phyloP scores from a whole-genome alignment of 2,113 vertebrate genomes.

The Nipponia nippon region DNA sequence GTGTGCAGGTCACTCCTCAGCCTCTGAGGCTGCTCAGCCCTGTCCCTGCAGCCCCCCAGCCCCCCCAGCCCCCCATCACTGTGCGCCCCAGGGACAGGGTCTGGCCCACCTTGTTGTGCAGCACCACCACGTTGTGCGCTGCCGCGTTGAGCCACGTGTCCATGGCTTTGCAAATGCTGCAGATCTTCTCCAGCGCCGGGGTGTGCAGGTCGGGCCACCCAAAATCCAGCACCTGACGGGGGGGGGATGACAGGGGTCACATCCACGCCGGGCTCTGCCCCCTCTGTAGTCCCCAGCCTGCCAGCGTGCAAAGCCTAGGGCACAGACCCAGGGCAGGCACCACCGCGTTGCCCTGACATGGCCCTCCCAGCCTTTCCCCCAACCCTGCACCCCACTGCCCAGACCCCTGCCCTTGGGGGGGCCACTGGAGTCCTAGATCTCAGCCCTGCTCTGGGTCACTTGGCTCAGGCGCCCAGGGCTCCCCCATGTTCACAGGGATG shows the following conservation, averaged over 20 bases:
- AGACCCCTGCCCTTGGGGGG: neutral
- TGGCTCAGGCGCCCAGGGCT: neutral
- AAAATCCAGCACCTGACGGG: slow-evolving; percentile 89
- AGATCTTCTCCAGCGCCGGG: slow-evolving; percentile 95
- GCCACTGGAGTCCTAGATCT: rapidly evolving
- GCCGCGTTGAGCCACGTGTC: slow-evolving; percentile 93
- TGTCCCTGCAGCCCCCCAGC: rapidly evolving
- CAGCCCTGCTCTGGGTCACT: neutral
- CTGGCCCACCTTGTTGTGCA: slow-evolving; percentile 91
- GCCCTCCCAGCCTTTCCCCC: neutral
- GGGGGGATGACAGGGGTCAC: neutral
- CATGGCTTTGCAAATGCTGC: slow-evolving; percentile 98
- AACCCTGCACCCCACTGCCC: neutral
- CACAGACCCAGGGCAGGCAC: rapidly evolving
- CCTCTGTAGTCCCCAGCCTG: neutral
- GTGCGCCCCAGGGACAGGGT: rapidly evolving
- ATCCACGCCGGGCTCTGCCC: neutral
- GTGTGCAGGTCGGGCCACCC: slow-evolving; percentile 97
- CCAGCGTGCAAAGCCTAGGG: neutral
- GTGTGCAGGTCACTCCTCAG: slow-evolving; percentile 97
- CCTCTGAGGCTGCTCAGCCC: neutral
- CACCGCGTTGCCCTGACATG: rapidly evolving
- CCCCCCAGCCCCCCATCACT: rapidly evolving
- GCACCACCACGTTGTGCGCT: slow-evolving; percentile 89
- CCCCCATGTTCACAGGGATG: neutral